phyloP scores from a whole-genome alignment of 2,797 vertebrate genomes.

The Hydrophis major region DNA sequence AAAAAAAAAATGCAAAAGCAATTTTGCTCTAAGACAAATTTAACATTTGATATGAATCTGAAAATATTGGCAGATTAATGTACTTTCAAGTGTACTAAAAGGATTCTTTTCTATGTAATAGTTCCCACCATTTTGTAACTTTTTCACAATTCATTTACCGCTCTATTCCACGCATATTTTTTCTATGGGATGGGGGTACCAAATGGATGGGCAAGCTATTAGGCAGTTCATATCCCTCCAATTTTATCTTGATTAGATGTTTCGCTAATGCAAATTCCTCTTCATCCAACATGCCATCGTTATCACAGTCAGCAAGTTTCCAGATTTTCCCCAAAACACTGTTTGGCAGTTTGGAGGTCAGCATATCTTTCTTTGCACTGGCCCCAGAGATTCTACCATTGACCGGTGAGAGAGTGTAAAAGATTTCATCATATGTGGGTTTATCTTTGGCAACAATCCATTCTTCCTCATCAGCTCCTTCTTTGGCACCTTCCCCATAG shows the following conservation, averaged over 20 bases:
- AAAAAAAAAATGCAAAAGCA: neutral
- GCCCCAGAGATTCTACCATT: conserved; percentile 92
- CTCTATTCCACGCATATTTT: conserved; percentile 70
- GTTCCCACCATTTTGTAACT: neutral
- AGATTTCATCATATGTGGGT: conserved; percentile 94
- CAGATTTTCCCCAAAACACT: conserved; percentile 96
- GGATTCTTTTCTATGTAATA: conserved; percentile 4
- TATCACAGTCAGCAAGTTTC: conserved; percentile 94
- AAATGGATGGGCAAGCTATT: conserved; percentile 83
- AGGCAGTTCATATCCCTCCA: conserved; percentile 93
- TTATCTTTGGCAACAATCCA: conserved; percentile 96
- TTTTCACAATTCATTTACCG: conserved; percentile 40
- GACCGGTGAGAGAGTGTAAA: conserved; percentile 93
- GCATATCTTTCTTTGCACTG: conserved; percentile 97
- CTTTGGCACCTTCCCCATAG: conserved; percentile 92
- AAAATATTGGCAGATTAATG: conserved; percentile 33
- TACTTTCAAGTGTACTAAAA: conserved; percentile 33
- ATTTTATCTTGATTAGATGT: conserved; percentile 94
- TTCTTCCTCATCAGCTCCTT: conserved; percentile 89
- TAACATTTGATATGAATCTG: neutral
- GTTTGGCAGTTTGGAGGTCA: conserved; percentile 93
- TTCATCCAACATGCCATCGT: conserved; percentile 94
- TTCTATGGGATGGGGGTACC: conserved; percentile 89
- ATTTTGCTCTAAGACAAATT: neutral
- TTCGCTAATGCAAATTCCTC: conserved; percentile 96